Conservation (phyloP, 2,888 invertebrate species). For the Listrodromus nycthemerus region DNA sequence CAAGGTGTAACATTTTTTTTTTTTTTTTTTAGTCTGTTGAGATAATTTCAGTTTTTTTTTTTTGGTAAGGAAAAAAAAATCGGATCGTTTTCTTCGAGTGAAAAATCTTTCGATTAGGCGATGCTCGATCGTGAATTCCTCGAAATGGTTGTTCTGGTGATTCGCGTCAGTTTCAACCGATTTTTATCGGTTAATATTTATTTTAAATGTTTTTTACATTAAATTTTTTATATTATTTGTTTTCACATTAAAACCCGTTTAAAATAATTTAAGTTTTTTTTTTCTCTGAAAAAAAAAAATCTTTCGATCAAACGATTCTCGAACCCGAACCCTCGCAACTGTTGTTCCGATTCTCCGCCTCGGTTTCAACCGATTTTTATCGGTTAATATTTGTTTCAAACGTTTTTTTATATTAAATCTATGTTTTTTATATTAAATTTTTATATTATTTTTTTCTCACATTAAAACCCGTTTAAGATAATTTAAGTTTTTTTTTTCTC, state of each 20-base stretch:
- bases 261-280: not conserved
- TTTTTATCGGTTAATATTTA: conserved; percentile 67
- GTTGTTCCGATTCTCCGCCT: conserved; percentile 24
- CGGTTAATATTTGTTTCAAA: conserved; percentile 51
- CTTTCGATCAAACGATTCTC: not conserved
- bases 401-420: no score
- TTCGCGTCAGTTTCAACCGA: conserved; percentile 50
- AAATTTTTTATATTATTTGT: not conserved
- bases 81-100: not conserved
- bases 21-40: no score
- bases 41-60: not conserved
- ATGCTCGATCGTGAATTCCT: not conserved
- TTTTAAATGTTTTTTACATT: no score
- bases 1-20: not conserved
- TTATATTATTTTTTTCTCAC: not conserved
- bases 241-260: no score
- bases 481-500: not conserved
- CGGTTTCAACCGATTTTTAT: conserved; percentile 65
- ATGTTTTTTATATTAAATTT: no score
- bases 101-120: not conserved
- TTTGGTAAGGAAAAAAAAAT: not conserved
- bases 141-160: conserved; percentile 1
- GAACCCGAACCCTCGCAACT: conserved; percentile 1
- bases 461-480: no score
- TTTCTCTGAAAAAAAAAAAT: not conserved